These are phyloP conservation scores for Melitaea cinxia DNA, from an alignment of 1,140 invertebrate species.

Conservation along the genomic window DNA sequence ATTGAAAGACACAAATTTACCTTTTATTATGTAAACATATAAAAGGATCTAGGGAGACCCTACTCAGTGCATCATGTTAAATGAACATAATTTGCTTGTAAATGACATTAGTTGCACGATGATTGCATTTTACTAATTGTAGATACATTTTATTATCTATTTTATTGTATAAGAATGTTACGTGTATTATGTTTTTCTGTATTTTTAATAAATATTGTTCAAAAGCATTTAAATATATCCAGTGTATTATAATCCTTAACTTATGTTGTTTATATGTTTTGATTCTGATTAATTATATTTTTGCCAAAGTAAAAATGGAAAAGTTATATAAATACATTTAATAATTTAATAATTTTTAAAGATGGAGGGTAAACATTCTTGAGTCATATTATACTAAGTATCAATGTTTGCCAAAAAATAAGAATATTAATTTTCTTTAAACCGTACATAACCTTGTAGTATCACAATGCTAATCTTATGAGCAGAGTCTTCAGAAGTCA, in stretches of 20 bases:
- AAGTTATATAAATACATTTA: too few relatives aligned
- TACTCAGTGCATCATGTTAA: background rate
- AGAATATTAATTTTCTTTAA: too few relatives aligned
- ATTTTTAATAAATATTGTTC: background rate
- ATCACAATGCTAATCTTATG: too few relatives aligned
- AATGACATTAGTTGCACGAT: background rate
- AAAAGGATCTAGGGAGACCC: background rate
- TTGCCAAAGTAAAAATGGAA: background rate
- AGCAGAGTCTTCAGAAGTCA: too few relatives aligned
- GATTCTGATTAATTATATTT: background rate
- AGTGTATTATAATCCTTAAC: background rate
- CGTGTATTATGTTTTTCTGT: background rate
- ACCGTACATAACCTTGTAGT: too few relatives aligned
- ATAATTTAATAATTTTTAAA: too few relatives aligned
- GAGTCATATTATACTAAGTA: too few relatives aligned
- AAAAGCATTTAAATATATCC: constrained; percentile 6
- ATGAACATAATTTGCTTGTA: constrained; percentile 7
- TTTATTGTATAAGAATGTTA: constrained; percentile 2
- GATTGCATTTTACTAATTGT: constrained; percentile 12
- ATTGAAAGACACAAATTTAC: constrained; percentile 70
- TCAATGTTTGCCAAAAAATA: too few relatives aligned
- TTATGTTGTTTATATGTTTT: background rate
- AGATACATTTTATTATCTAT: background rate
- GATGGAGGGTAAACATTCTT: too few relatives aligned
- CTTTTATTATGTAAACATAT: constrained; percentile 54